Percentiles rank a stretch among this genome's conserved stretches.
These are phyloP conservation scores for Lasiurus cinereus DNA, from an alignment of 2,113 vertebrate species.

Conservation along the genomic window DNA sequence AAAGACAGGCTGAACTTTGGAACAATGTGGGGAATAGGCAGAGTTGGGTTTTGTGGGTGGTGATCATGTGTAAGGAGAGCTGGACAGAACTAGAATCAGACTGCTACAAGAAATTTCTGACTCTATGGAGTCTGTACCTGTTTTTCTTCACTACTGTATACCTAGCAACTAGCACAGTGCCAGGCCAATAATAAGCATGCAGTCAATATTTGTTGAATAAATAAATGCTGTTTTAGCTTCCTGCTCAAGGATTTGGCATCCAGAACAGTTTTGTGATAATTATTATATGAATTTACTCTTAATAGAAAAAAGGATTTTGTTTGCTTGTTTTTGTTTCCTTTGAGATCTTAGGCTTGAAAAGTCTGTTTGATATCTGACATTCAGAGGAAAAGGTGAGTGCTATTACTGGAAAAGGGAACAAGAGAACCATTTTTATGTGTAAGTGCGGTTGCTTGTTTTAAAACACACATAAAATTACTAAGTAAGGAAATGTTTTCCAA, in stretches of 20 bases:
- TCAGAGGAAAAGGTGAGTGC: conserved; percentile 18
- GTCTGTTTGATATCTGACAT: conserved; percentile 44
- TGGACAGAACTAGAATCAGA: neutral
- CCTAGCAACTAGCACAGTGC: neutral
- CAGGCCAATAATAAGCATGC: neutral
- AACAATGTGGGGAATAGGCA: neutral
- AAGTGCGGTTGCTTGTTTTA: neutral
- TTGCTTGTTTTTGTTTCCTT: conserved; percentile 49
- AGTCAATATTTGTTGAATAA: conserved; percentile 64
- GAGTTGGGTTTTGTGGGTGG: neutral
- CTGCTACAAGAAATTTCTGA: neutral
- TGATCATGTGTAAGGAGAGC: conserved; percentile 4
- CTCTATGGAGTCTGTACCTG: neutral
- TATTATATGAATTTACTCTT: conserved; percentile 45
- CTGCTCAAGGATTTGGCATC: conserved; percentile 30
- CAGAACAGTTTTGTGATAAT: conserved; percentile 45
- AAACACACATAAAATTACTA: conserved; percentile 56
- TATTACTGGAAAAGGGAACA: conserved; percentile 17
- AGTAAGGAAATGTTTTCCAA: conserved; percentile 44
- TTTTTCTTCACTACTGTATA: conserved; percentile 12
- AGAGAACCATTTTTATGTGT: conserved; percentile 33
- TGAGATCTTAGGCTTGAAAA: conserved; percentile 6
- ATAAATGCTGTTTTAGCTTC: conserved; percentile 56
- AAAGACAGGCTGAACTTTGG: conserved; percentile 2
- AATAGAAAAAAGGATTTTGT: neutral